phyloP scores from a whole-genome alignment of 2,888 invertebrate genomes.

The Epistrophella euchroma region DNA sequence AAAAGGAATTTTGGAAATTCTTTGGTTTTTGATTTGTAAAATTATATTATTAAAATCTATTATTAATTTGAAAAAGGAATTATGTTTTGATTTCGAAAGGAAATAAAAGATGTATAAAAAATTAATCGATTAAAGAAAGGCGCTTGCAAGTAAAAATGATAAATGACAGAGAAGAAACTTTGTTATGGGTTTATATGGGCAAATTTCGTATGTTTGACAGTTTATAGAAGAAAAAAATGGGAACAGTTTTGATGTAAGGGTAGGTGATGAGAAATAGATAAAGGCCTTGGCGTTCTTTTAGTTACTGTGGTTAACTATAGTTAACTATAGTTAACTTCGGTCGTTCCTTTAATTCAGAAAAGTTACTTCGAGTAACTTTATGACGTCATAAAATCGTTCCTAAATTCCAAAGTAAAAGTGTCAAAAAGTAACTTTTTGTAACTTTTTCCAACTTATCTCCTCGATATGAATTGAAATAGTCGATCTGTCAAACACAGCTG shows the following conservation, averaged over 20 bases:
- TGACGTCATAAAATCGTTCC: no score
- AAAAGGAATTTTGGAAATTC: background rate
- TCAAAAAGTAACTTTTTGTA: no score
- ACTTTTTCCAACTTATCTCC: no score
- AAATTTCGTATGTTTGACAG: constrained; percentile 10
- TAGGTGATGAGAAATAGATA: background rate
- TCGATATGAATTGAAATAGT: no score
- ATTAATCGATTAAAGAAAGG: constrained; percentile 25
- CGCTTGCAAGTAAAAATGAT: constrained; percentile 23
- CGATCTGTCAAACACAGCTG: no score
- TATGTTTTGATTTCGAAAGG: background rate
- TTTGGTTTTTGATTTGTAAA: background rate
- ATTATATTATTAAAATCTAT: background rate
- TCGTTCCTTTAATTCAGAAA: no score
- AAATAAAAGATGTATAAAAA: background rate
- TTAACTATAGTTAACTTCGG: no score
- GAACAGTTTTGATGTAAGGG: constrained; percentile 21
- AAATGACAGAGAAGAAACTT: constrained; percentile 8
- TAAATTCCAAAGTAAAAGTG: no score
- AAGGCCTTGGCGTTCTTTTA: no score
- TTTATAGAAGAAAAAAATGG: background rate
- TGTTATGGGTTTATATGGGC: constrained; percentile 37
- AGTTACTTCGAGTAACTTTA: no score
- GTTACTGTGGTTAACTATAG: no score
- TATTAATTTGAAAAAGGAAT: background rate